Evolutionary conservation across 2,888 invertebrate genomes (phyloP).

Genomic region (Acleris sparsana): DNA sequence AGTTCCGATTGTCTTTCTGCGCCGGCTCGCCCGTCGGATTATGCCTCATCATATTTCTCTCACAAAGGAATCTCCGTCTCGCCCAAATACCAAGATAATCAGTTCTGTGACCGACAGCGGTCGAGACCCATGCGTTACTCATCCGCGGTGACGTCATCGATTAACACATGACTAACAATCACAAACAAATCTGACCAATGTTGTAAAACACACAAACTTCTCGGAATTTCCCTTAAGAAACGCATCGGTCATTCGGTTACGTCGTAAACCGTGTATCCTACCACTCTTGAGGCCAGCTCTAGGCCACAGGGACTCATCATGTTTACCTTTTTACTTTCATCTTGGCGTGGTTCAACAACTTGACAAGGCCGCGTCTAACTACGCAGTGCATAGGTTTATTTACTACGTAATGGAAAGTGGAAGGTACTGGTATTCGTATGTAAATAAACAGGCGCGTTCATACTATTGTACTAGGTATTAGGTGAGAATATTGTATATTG

Average conservation of each 20-base stretch:
- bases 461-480: not conserved
- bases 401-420: slow-evolving; percentile 43
- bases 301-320: slow-evolving; percentile 46
- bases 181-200: slow-evolving; percentile 58
- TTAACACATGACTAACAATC: slow-evolving; percentile 72
- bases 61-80: slow-evolving; percentile 56
- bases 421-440: slow-evolving; percentile 33
- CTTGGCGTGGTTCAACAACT: slow-evolving; percentile 41
- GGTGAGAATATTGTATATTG: too few relatives aligned
- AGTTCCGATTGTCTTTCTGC: slow-evolving; percentile 24
- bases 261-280: slow-evolving; percentile 29
- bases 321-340: slow-evolving; percentile 53
- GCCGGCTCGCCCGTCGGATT: slow-evolving; percentile 37
- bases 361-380: slow-evolving; percentile 39
- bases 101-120: slow-evolving; percentile 55
- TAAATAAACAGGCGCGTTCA: slow-evolving; percentile 24
- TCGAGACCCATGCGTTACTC: slow-evolving; percentile 65
- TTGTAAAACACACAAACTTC: slow-evolving; percentile 37
- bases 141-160: slow-evolving; percentile 72
- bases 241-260: slow-evolving; percentile 16
- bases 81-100: slow-evolving; percentile 62
- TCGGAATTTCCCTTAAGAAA: slow-evolving; percentile 44
- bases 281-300: slow-evolving; percentile 28
- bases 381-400: slow-evolving; percentile 40
- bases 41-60: slow-evolving; percentile 41